Evolutionary conservation across 1,140 invertebrate genomes (phyloP), one percentile per base, ranked within the genome.

Genomic region (Drosophila leontia): DNA sequence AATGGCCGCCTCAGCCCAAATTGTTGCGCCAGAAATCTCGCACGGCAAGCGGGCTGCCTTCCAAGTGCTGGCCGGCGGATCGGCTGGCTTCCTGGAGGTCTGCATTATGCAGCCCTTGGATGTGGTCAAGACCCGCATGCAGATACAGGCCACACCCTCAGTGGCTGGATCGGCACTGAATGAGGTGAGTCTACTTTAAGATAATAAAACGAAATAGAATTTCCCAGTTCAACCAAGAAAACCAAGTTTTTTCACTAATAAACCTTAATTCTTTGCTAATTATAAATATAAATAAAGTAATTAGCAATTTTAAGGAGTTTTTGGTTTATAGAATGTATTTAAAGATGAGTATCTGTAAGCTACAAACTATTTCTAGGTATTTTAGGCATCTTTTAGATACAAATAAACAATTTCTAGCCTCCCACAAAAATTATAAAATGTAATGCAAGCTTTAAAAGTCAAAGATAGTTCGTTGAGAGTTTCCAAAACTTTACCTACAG

Each of bases 71-170:
- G 96, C 98, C 78, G 97, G 98, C 64, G 97, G 97, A 64, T 97
- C 96, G 74, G 97, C 97, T 78, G 97, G 97, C 74, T 98, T 99
- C 93, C 95, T 98, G 15, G 98, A 99, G 95, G 97, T 98, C 53
- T 98, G 97, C 88, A 96, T 99, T 62, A 99, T 99, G 98, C 97
- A 99, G 94, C 98, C 98, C 3, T 94, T 99, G 90, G 98, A 99
- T 93, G 93, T 99, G 60, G 95, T 99, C 1, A 99, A 99, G 94
- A 99, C 98, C 7, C 94, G 97, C 62, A 95, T 98, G 77, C 97
- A 98, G 93, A 94, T 98, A 37, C 97, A 97, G 92, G 39, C 81
- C 15, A 62, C 58, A 2, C 77, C 84, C 15, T 91, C 94, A n/a
- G 94, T n/a, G 0, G n/a, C 48, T 0, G 50, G 29, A 3, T 0